Base-by-base conservation (phyloP, 1,140 invertebrate species). In the Cydia splendana region DNA sequence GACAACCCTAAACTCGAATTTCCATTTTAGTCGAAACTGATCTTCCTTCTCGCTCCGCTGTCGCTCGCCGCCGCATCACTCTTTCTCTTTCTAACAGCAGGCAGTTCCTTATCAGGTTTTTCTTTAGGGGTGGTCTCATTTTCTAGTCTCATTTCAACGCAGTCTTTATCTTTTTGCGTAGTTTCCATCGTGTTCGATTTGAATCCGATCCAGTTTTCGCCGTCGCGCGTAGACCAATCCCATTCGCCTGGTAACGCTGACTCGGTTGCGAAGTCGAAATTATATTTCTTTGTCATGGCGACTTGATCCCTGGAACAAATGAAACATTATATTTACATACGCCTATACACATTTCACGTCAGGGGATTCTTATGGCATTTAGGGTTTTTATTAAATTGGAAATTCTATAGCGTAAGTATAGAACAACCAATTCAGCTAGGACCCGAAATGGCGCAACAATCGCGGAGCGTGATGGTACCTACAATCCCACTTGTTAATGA, bases 181-280 rank as follows among this genome's bases (percentile, higher is more conserved):
- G 15, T 53, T 53, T 62, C 57, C n/a, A 42, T 28, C 2, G 74
- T 30, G 9, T 75, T 71, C 9, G 30, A 2, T 18, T 71, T 42
- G 2, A 38, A 71, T 13, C 80, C 83, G 6, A 87, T 78, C 83
- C 86, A 89, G 30, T 82, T 77, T 6, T 74, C 62, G 9, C 76
- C 75, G 20, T 76, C 73, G 4, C 77, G 65, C 2, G 53, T 75
- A 10, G 76, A 79, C 89, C 89, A 91, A 79, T 85, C 76, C 45
- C 82, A 85, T 0, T 62, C 73, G 12, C 88, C 88, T 57, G 86
- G 80, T 76, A 89, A 76, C 13, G 89, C 83, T 15, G 79, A 38
- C 67, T 89, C 89, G 15, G 87, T 89, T 77, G 78, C 79, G 34
- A 89, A 88, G 65, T 91, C 89, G 28, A 91, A 91, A 38, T 89